A percentile compares a stretch with the other conserved stretches of the same genome.
phyloP scores from a whole-genome alignment of 2,113 vertebrate species.

The Calypte anna region DNA sequence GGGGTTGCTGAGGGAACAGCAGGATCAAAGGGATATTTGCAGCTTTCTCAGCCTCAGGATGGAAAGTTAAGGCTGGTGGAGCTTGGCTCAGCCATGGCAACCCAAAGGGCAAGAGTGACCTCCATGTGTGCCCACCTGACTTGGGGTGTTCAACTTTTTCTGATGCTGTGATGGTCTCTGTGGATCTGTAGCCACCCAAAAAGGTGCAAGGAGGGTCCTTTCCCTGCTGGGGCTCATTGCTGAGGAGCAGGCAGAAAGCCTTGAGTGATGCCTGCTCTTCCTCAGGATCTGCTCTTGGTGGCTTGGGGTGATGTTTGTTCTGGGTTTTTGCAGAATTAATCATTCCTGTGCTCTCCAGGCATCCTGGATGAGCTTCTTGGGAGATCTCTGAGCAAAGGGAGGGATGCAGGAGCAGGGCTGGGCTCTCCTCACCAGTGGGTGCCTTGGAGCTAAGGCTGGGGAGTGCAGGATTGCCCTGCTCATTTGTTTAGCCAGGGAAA shows the following conservation, averaged over 20 bases:
- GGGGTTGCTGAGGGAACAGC: neutral
- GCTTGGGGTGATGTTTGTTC: accelerated
- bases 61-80: no score
- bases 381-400: accelerated
- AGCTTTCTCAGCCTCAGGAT: neutral
- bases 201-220: neutral
- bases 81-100: neutral
- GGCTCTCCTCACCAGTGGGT: accelerated
- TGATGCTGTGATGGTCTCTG: accelerated
- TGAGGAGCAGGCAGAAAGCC: neutral
- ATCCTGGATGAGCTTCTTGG: neutral
- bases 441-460: neutral
- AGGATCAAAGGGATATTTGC: neutral
- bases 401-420: neutral
- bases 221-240: neutral
- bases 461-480: neutral
- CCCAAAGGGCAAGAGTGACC: neutral
- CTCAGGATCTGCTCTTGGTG: neutral
- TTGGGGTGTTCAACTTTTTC: neutral
- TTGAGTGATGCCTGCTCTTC: accelerated
- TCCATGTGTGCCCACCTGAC: neutral
- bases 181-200: neutral
- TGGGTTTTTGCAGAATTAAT: neutral
- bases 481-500: neutral
- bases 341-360: neutral